Percentiles rank a stretch among this genome's conserved stretches.
Evolutionary conservation across 2,113 vertebrate species (phyloP).

Genomic region (Coregonus clupeaformis): DNA sequence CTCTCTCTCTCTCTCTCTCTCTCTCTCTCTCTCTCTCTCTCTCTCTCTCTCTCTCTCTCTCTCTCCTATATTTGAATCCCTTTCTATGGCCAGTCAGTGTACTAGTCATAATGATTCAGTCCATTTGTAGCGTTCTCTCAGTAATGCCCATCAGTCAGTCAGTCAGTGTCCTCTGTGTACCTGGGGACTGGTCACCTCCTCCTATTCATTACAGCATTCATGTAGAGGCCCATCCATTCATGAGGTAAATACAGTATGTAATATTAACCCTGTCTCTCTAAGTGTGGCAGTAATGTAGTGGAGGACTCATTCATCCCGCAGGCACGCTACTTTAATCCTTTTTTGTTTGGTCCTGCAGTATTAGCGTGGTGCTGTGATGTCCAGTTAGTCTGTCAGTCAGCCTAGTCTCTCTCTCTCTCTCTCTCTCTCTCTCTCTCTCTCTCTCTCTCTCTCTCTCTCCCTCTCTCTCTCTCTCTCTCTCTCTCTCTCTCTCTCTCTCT

Average conservation of each 20-base stretch:
- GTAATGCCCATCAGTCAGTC: background rate
- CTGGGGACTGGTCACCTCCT: slow-evolving; percentile 13
- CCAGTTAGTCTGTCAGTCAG: no score
- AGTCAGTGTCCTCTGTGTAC: background rate
- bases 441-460: no score
- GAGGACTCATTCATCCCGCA: background rate
- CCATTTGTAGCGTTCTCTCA: background rate
- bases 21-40: background rate
- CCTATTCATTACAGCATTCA: slow-evolving; percentile 38
- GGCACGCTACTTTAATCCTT: slow-evolving; percentile 39
- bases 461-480: no score
- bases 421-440: no score
- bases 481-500: no score
- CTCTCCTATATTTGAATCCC: background rate
- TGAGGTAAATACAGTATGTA: no score
- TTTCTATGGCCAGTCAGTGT: background rate
- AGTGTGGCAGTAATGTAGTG: slow-evolving; percentile 9
- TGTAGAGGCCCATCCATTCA: slow-evolving; percentile 49
- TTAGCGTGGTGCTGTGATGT: no score
- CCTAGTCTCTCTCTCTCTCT: no score
- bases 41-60: background rate
- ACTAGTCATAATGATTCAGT: background rate
- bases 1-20: background rate
- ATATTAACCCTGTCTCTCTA: slow-evolving; percentile 41
- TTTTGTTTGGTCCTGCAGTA: background rate